Conservation (phyloP, 2,888 invertebrate genomes). For the Hemistola chrysoprasaria region DNA sequence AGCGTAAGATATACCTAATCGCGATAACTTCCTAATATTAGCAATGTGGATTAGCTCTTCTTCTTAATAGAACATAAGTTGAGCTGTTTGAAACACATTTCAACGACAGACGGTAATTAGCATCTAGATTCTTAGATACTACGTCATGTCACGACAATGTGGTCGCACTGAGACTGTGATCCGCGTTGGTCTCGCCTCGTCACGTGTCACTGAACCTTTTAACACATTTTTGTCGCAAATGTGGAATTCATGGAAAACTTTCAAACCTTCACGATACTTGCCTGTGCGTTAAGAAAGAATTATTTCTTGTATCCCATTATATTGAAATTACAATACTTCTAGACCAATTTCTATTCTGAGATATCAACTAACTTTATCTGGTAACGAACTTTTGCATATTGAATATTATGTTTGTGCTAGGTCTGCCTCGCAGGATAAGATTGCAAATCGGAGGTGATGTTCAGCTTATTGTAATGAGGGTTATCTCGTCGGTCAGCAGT, state of each 20-base stretch:
- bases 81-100: conserved; percentile 51
- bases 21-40: conserved; percentile 5
- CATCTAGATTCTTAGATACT: conserved; percentile 53
- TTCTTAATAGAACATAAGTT: conserved; percentile 29
- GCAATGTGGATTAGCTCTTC: conserved; percentile 20
- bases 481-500: conserved; percentile 23
- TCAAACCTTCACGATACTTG: too few species aligned
- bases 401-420: too few species aligned
- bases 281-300: too few species aligned
- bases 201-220: conserved; percentile 64
- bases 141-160: conserved; percentile 66
- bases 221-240: conserved; percentile 26
- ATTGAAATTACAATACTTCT: too few species aligned
- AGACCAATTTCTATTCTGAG: too few species aligned
- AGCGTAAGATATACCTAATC: background rate
- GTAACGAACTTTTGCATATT: too few species aligned
- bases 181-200: conserved; percentile 43
- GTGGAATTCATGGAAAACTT: conserved; percentile 13
- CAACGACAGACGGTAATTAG: conserved; percentile 65
- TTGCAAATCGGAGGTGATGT: conserved; percentile 10
- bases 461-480: conserved; percentile 29
- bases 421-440: conserved; percentile 17
- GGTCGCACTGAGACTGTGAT: conserved; percentile 35
- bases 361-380: too few species aligned
- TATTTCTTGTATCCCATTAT: too few species aligned